Evolutionary conservation across 2,888 invertebrate species (phyloP).

Genomic region (Hylaea fasciaria): DNA sequence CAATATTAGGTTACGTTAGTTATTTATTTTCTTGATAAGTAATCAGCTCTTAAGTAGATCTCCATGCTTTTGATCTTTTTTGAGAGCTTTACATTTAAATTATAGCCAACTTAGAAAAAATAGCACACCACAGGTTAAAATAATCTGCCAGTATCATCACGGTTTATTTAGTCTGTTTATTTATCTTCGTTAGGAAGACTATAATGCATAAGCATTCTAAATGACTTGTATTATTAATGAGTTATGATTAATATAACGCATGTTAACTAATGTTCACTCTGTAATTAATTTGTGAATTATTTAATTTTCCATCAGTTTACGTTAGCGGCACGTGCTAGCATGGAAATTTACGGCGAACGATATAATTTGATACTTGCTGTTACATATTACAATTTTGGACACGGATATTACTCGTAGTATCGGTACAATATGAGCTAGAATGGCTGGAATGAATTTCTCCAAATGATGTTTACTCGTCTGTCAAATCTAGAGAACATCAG

Average conservation of each 20-base stretch:
- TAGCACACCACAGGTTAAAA: background rate
- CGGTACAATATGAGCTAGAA: background rate
- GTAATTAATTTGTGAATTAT: conserved; percentile 65
- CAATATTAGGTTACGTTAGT: too few relatives aligned
- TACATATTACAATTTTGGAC: conserved; percentile 17
- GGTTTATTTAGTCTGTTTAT: background rate
- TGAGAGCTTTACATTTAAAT: background rate
- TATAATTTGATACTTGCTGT: conserved; percentile 45
- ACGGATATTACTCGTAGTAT: too few relatives aligned
- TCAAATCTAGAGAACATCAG: background rate
- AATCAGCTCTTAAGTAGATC: too few relatives aligned
- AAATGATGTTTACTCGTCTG: background rate
- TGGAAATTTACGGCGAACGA: conserved; percentile 30
- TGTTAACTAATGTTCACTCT: conserved; percentile 45
- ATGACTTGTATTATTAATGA: conserved; percentile 16
- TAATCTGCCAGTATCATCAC: background rate
- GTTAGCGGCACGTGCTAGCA: conserved; percentile 65
- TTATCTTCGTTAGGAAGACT: conserved; percentile 1
- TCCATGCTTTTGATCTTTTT: too few relatives aligned
- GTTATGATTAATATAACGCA: conserved; percentile 23
- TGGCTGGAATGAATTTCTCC: background rate
- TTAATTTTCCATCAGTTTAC: conserved; percentile 68
- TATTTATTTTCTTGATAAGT: too few relatives aligned
- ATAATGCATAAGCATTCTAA: background rate
- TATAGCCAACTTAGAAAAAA: background rate